Percentiles rank a stretch among this genome's conserved stretches.
Evolutionary conservation across 2,888 invertebrate genomes (phyloP).

Genomic region (Cyclophora punctaria): DNA sequence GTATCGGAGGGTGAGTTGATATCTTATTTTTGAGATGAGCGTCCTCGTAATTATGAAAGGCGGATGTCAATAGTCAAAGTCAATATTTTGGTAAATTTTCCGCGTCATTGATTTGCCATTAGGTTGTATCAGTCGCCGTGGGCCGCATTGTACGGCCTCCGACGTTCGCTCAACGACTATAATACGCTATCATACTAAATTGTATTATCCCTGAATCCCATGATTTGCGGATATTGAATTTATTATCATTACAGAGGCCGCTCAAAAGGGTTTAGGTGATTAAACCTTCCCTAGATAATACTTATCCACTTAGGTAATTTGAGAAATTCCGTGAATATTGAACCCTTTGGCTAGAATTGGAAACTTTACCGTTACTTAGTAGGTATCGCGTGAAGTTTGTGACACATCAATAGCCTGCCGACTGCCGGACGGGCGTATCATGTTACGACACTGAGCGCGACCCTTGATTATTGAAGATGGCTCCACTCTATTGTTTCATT

Average conservation of each 20-base stretch:
- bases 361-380: slow-evolving; percentile 1
- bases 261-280: slow-evolving; percentile 48
- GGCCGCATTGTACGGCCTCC: slow-evolving; percentile 15
- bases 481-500: too few species aligned
- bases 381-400: slow-evolving; percentile 8
- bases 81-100: slow-evolving; percentile 22
- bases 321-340: slow-evolving; percentile 32
- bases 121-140: slow-evolving; percentile 18
- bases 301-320: slow-evolving; percentile 39
- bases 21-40: slow-evolving; percentile 1
- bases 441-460: background rate
- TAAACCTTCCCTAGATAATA: slow-evolving; percentile 45
- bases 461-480: too few species aligned
- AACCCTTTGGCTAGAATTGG: slow-evolving; percentile 7
- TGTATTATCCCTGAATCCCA: slow-evolving; percentile 27
- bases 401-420: slow-evolving; percentile 8
- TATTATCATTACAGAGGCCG: slow-evolving; percentile 47
- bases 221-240: slow-evolving; percentile 59
- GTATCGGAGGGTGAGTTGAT: background rate
- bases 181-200: slow-evolving; percentile 20
- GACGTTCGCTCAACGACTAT: slow-evolving; percentile 12
- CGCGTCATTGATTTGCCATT: slow-evolving; percentile 22
- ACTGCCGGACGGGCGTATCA: background rate
- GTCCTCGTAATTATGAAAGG: slow-evolving; percentile 11
- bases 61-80: slow-evolving; percentile 18